Evolutionary conservation across 2,888 invertebrate species (phyloP).

Genomic region (Spilarctia lutea): DNA sequence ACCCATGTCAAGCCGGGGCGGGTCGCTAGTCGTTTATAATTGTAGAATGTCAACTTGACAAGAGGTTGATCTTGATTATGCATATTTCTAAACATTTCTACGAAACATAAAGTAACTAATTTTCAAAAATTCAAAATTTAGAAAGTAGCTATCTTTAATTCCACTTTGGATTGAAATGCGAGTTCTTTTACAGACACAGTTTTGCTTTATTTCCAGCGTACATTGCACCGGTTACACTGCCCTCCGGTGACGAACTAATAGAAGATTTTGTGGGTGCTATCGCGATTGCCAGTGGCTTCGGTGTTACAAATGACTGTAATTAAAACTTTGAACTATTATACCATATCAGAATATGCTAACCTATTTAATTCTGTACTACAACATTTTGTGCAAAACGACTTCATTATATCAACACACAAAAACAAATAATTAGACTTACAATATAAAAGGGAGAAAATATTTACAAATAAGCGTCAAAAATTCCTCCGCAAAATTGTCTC

Average conservation of each 20-base stretch:
- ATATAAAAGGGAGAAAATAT: too few species aligned
- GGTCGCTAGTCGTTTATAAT: too few species aligned
- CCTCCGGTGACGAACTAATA: conserved; percentile 46
- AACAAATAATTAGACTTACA: too few species aligned
- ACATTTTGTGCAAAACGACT: not conserved
- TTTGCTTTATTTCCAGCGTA: conserved; percentile 31
- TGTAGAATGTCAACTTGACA: too few species aligned
- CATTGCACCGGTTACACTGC: conserved; percentile 55
- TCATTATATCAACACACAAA: too few species aligned
- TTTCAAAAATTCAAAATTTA: too few species aligned
- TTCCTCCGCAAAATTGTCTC: too few species aligned
- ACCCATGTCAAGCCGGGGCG: too few species aligned
- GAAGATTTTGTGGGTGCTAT: conserved; percentile 47
- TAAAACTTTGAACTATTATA: conserved; percentile 36
- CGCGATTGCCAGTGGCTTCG: conserved; percentile 59
- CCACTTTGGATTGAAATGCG: not conserved
- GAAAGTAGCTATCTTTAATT: not conserved
- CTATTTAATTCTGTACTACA: not conserved
- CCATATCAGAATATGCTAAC: not conserved
- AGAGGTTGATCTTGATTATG: not conserved
- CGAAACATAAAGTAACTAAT: too few species aligned
- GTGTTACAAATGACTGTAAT: conserved; percentile 43
- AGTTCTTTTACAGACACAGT: not conserved
- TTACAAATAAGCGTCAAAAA: too few species aligned
- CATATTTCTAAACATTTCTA: not conserved